Base-by-base conservation (phyloP, 64 coral and sea anemone species). In the Montipora cactus region DNA sequence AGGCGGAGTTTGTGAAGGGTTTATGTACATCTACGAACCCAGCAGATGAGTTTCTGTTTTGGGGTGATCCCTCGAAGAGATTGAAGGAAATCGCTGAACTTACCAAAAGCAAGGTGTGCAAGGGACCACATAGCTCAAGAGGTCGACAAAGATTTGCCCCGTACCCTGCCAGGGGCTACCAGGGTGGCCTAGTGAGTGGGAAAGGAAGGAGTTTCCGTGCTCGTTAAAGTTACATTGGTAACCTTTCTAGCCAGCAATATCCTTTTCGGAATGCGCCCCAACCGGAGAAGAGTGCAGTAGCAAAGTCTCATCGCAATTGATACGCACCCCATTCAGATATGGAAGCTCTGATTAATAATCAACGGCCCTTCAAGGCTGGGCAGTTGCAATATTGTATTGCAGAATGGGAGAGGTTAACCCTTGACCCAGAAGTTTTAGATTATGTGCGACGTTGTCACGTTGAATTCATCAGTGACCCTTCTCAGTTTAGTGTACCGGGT, bases 141-240 rank as follows among this genome's bases (percentile, higher is more conserved):
- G 90, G 78, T 70, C 70, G 80, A 84, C 76, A 83, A 84, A 92
- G 79, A 57, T 92, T 79, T 49, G 81, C 79, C 9, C 90, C 90
- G 3, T 92, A 83, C 45, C 64, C 59, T 71, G 10, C 45, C 19
- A 37, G 28, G 28, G 28, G 28, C 28, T 37, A 37, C 28, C 28
- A 37, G 28, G 19, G 89, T 47, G 78, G 49, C 51, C 83, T 52
- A 47, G 28, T 37, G 28, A 16, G 67, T 53, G 64, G 48, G 28
- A n/a, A 44, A 15, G 8, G 21, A 23, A 47, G 75, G 69, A 67
- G 78, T 22, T 37, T 37, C 28, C 21, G 79, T 53, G 79, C 47
- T 19, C 47, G 67, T 28, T 50, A 16, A 37, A 37, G 28, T 37
- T 0, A 37, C 28, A 37, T 1, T 37, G 28, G 28, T 37, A 37